These are phyloP conservation scores for Cistogaster globosa DNA, from an alignment of 2,888 invertebrate species.

Conservation along the genomic window DNA sequence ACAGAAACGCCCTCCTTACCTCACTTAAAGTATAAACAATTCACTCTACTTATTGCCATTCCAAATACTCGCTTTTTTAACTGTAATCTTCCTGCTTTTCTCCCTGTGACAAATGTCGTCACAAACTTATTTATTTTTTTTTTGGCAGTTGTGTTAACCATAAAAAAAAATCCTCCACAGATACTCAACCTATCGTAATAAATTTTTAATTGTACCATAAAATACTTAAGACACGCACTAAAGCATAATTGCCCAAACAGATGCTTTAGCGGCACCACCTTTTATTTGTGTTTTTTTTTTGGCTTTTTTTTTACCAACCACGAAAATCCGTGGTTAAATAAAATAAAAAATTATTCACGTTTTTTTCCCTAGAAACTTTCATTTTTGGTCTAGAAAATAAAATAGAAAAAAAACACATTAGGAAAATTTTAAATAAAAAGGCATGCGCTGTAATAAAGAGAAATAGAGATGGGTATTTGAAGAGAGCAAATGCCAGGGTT, in stretches of 20 bases:
- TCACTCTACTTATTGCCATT: too few species aligned
- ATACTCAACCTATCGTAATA: constrained; percentile 50
- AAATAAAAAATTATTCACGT: not conserved
- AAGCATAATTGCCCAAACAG: too few species aligned
- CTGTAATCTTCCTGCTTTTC: not conserved
- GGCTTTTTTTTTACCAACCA: not conserved
- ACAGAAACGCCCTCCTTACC: too few species aligned
- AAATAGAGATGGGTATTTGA: too few species aligned
- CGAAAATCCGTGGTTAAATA: too few species aligned
- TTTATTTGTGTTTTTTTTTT: not conserved
- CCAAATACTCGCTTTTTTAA: too few species aligned
- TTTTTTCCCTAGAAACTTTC: not conserved
- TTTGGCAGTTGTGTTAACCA: not conserved
- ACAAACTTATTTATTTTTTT: not conserved
- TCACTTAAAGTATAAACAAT: too few species aligned
- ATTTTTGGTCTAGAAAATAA: not conserved
- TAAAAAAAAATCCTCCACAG: not conserved
- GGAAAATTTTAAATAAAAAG: not conserved
- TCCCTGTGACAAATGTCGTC: not conserved
- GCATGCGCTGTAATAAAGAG: constrained; percentile 22
- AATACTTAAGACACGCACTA: not conserved
- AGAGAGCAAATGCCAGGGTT: too few species aligned
- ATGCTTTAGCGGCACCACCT: not conserved
- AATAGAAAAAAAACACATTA: not conserved
- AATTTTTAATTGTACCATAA: constrained; percentile 22